phyloP scores from a whole-genome alignment of 2,113 vertebrate species.

The Myodes glareolus region DNA sequence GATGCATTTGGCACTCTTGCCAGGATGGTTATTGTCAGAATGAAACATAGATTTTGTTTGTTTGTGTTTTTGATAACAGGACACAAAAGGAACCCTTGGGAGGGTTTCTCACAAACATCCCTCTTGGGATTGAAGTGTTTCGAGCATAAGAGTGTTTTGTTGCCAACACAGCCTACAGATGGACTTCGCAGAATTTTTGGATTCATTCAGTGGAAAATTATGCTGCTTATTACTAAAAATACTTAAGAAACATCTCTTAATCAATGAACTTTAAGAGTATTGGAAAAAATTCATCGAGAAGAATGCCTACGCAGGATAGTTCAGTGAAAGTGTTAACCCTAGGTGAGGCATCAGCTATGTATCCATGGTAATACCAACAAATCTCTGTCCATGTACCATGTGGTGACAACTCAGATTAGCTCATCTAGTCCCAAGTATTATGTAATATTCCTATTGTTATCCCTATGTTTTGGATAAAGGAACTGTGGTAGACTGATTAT shows the following conservation, averaged over 20 bases:
- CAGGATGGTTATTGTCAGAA: background rate
- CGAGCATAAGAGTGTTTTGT: background rate
- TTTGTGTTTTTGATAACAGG: background rate
- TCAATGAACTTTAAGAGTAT: background rate
- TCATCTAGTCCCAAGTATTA: background rate
- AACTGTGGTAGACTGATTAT: background rate
- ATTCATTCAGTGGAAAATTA: background rate
- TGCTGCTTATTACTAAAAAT: background rate
- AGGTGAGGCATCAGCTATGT: background rate
- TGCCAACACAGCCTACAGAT: background rate
- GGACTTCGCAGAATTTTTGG: background rate
- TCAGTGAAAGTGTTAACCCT: background rate
- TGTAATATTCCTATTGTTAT: background rate
- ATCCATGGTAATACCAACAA: background rate
- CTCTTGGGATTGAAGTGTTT: background rate
- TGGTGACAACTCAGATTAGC: no score
- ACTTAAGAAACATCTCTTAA: background rate
- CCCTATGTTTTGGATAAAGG: background rate
- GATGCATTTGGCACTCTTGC: background rate
- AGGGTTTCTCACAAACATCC: background rate
- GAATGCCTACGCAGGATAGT: background rate
- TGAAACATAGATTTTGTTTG: background rate
- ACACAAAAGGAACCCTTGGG: background rate
- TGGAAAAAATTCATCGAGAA: background rate
- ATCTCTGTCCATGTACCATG: no score